Conservation (phyloP, 2,113 vertebrate species). For the Eleginops maclovinus region DNA sequence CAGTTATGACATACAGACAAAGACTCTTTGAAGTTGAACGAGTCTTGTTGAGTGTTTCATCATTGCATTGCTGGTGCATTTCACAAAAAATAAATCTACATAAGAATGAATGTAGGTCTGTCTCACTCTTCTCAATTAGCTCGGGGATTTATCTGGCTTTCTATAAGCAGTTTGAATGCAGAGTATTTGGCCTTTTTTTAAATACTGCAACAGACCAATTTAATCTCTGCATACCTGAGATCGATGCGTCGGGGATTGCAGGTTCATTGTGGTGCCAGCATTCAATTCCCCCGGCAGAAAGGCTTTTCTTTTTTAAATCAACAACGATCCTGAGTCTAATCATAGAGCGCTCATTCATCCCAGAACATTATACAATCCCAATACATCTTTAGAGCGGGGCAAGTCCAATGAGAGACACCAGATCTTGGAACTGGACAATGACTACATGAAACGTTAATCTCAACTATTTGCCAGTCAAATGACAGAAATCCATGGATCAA, state of each 20-base stretch:
- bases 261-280: no score
- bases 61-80: background rate
- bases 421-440: background rate
- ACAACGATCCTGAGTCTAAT: background rate
- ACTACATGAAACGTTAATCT: background rate
- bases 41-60: background rate
- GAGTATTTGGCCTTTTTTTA: background rate
- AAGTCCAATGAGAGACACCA: no score
- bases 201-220: background rate
- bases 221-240: background rate
- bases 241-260: background rate
- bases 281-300: background rate
- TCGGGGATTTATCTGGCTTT: background rate
- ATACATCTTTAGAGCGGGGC: no score
- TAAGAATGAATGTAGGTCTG: background rate
- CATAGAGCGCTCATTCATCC: conserved; percentile 4
- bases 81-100: background rate
- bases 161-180: background rate
- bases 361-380: background rate
- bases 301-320: background rate
- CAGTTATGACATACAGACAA: no score
- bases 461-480: background rate
- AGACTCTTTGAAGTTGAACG: background rate
- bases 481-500: background rate
- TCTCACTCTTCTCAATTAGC: background rate